Base-by-base conservation (phyloP, 2,113 vertebrate genomes). In the Nycticebus coucang region DNA sequence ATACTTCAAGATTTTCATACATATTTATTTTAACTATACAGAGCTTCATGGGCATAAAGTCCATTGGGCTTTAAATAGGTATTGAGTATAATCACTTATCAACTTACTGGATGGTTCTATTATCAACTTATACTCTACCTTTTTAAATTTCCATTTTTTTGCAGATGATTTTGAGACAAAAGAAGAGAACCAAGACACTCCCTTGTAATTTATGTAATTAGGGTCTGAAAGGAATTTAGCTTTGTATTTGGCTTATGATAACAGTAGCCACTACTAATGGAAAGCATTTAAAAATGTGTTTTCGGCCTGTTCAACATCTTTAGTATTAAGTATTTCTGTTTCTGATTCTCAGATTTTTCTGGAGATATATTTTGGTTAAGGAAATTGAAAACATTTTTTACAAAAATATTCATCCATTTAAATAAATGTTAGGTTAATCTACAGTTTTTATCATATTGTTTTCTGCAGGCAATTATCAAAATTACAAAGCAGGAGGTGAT, bases 11-110 rank as follows among this genome's bases (percentile, higher is more conserved):
- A 59, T 87, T 95, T 93, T 84, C 60, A 81, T 50, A 22, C 33
- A 18, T 77, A 69, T 92, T 87, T 87, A 93, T 89, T 91, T 87
- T 80, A 89, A 89, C 74, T 94, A 26, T 71, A 5, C 4, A 62
- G 72, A 59, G n/a, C 15, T 94, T 62, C 62, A 50, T 72, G 72
- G 18, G 24, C 66, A 41, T 4, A 87, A 74, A 72, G 75, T 86
- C 41, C 55, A 53, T 60, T 62, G 41, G 28, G 24, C 11, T 84
- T 87, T 85, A 62, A 62, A 53, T 53, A 33, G 11, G 0, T 93
- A 75, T 68, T 50, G 14, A 96, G 28, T 87, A 21, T 50, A 26
- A 66, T 93, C 62, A 62, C 2, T 81, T 78, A 72, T 15, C 72
- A 83, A 68, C 7, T 91, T 66, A 66, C n/a, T 53, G 19, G 15